phyloP scores from a whole-genome alignment of 1,140 invertebrate genomes.

The Lordiphosa collinella region DNA sequence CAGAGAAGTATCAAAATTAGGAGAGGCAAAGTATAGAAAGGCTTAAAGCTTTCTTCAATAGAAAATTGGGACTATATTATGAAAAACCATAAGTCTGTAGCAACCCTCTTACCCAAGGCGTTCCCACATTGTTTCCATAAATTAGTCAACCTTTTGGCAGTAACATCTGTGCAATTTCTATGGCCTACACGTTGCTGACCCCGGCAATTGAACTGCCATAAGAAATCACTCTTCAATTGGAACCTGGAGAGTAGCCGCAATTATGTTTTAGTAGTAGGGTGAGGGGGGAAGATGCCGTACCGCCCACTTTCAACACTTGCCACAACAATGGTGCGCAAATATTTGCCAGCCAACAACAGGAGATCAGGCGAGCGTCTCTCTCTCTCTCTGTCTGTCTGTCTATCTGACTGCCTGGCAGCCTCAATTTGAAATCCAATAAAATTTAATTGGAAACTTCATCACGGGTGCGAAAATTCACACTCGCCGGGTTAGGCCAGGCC shows the following conservation, averaged over 20 bases:
- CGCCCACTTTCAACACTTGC: conserved; percentile 78
- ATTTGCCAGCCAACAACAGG: conserved; percentile 52
- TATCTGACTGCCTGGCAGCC: conserved; percentile 39
- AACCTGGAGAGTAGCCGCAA: conserved; percentile 15
- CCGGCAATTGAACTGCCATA: conserved; percentile 68
- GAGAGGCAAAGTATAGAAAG: too few species aligned
- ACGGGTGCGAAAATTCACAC: conserved; percentile 79
- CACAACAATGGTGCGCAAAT: conserved; percentile 72
- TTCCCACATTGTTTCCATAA: conserved; percentile 36
- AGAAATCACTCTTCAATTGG: conserved; percentile 61
- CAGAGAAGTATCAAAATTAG: too few species aligned
- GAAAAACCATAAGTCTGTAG: too few species aligned
- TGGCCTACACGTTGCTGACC: conserved; percentile 61
- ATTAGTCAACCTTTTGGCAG: conserved; percentile 30
- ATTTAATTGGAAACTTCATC: conserved; percentile 79
- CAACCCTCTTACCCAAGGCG: conserved; percentile 15
- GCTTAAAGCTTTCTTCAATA: too few species aligned
- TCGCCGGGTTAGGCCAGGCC: conserved; percentile 16
- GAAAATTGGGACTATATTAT: too few species aligned
- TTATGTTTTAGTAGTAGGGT: neutral
- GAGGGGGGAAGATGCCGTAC: conserved; percentile 14
- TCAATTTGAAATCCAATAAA: conserved; percentile 78
- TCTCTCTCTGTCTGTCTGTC: too few species aligned
- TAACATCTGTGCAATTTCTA: conserved; percentile 43
- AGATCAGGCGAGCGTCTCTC: conserved; percentile 28